Percentiles rank a stretch among this genome's conserved stretches.
Evolutionary conservation across 1,140 invertebrate genomes (phyloP).

Genomic region (Ips typographus): DNA sequence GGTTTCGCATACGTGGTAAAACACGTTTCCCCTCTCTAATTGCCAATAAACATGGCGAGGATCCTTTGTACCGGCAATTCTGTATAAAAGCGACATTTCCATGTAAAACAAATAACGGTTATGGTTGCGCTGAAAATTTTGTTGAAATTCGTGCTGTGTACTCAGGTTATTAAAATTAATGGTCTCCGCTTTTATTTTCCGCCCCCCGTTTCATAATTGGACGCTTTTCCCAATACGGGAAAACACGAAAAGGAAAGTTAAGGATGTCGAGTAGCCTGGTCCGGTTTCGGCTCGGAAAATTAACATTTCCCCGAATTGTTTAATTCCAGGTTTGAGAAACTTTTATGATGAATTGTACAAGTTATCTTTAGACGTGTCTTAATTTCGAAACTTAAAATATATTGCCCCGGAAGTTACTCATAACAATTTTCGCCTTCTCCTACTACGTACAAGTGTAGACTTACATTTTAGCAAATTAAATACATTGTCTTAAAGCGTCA

Average conservation of each 20-base stretch:
- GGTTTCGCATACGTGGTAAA: slow-evolving; percentile 33
- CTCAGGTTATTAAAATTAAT: slow-evolving; percentile 26
- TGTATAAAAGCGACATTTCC: slow-evolving; percentile 33
- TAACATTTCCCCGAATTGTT: too few relatives aligned
- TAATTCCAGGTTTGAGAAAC: too few relatives aligned
- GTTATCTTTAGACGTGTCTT: too few relatives aligned
- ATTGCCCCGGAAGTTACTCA: too few relatives aligned
- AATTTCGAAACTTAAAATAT: too few relatives aligned
- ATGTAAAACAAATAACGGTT: slow-evolving; percentile 30
- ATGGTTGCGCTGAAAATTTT: slow-evolving; percentile 27
- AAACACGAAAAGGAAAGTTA: too few relatives aligned
- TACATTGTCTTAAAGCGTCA: slow-evolving; percentile 14
- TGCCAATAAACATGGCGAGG: slow-evolving; percentile 33
- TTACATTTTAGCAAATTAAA: slow-evolving; percentile 12
- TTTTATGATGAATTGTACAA: too few relatives aligned
- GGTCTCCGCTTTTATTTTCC: not conserved
- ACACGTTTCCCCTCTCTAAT: slow-evolving; percentile 25
- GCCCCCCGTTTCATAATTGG: not conserved
- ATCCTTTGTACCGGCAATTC: slow-evolving; percentile 28
- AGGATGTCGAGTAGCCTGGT: too few relatives aligned
- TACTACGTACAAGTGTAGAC: not conserved
- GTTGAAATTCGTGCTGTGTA: slow-evolving; percentile 19
- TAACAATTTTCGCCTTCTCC: too few relatives aligned
- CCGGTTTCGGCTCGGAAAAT: too few relatives aligned
- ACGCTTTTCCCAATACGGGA: not conserved